A percentile compares a stretch with the other conserved stretches of the same genome.
Conservation (phyloP, 2,888 invertebrate species). For the Euproctis similis region DNA sequence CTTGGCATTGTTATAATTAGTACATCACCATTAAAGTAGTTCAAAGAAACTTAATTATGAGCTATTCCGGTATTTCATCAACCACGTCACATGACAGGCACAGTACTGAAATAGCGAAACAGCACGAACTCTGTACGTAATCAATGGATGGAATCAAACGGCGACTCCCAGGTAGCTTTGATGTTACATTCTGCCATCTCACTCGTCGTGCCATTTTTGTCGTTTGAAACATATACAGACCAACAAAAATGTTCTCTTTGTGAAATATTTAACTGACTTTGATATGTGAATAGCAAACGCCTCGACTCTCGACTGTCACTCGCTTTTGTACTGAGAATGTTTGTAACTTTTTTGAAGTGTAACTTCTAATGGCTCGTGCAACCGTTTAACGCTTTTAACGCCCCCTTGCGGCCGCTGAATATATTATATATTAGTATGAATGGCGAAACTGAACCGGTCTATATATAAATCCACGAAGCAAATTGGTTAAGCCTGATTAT, state of each 20-base stretch:
- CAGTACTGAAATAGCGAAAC: slow-evolving; percentile 47
- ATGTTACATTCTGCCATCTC: slow-evolving; percentile 58
- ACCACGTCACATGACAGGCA: slow-evolving; percentile 20
- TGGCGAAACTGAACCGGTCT: too few species aligned
- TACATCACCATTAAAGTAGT: slow-evolving; percentile 8
- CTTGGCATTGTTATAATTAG: too few species aligned
- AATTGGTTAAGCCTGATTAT: too few species aligned
- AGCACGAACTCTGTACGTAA: slow-evolving; percentile 44
- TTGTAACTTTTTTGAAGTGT: too few species aligned
- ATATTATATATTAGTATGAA: too few species aligned
- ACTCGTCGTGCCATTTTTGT: slow-evolving; percentile 37
- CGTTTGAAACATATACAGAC: slow-evolving; percentile 32
- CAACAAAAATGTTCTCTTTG: slow-evolving; percentile 20
- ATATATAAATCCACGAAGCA: too few species aligned
- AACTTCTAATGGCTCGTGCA: too few species aligned
- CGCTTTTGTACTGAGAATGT: slow-evolving; percentile 11
- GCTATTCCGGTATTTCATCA: slow-evolving; percentile 14
- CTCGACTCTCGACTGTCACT: too few species aligned
- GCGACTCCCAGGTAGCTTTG: slow-evolving; percentile 49
- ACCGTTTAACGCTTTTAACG: too few species aligned
- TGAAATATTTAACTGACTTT: slow-evolving; percentile 24
- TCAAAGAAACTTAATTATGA: slow-evolving; percentile 11
- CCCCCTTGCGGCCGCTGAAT: too few species aligned
- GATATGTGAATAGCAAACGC: slow-evolving; percentile 21
- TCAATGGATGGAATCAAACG: slow-evolving; percentile 64